Evolutionary conservation across 2,113 vertebrate genomes (phyloP), one percentile per base, ranked within the genome.

Genomic region (Melanerpes formicivorus): DNA sequence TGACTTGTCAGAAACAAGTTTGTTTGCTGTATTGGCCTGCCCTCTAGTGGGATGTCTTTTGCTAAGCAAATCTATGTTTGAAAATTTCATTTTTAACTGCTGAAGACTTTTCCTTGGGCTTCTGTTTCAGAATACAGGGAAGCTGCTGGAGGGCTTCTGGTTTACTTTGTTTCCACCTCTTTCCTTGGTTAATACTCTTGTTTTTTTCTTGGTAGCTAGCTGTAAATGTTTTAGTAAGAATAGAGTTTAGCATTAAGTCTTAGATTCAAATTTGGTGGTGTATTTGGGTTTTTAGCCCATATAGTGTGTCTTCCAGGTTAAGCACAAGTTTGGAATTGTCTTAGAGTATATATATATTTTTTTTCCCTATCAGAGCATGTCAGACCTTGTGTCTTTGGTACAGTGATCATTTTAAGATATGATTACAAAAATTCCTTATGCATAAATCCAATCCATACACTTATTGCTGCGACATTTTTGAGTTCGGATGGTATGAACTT

Each of bases 41-140:
- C 97, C 96, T 95, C 97, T 97, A 96, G 97, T 95, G 97, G 95
- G 83, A 64, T 70, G 52, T 50, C 40, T 80, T 83, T 46, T 27
- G 64, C 58, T 76, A 82, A 84, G 52, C 64, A 88, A 71, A 71
- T 63, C 12, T 66, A 0, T 60, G 17, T 56, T 67, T 42, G 52
- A 74, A 46, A 32, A 21, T 1, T 2, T 8, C 76, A 52, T 76
- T 76, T 44, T 44, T 44, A 42, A 3, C 14, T 30, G 18, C 25
- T 42, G 26, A 46, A 82, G 17, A 54, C 8, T 40, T 79, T 74
- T 44, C 30, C 34, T 77, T 50, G 60, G 77, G 30, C 27, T 88
- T 86, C 22, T 73, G 8, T 84, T 93, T 66, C 46, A 60, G 74
- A 80, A 46, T 50, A 30, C 3, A 44, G 29, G 14, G 22, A 22